These are phyloP conservation scores for Phyllopteryx taeniolatus DNA, from an alignment of 2,113 vertebrate genomes.

Conservation along the genomic window DNA sequence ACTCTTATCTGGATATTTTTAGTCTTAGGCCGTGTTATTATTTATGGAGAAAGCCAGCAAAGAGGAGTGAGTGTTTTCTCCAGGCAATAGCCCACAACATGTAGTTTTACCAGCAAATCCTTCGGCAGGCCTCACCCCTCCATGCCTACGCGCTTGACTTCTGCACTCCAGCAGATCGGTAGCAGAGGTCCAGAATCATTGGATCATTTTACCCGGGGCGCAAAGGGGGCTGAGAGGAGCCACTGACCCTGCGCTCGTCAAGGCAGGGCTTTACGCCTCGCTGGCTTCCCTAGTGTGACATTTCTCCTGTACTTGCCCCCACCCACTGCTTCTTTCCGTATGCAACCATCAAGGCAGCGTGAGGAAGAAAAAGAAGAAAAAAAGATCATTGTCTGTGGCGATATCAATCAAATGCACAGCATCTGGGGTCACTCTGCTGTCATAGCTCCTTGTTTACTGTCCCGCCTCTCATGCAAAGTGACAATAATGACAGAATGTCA, in stretches of 20 bases:
- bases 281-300: constrained; percentile 75
- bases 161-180: constrained; percentile 68
- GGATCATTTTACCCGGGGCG: constrained; percentile 81
- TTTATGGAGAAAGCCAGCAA: constrained; percentile 30
- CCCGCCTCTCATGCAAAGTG: constrained; percentile 69
- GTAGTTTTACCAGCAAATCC: constrained; percentile 49
- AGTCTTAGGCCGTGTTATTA: background rate
- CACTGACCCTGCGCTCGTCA: constrained; percentile 67
- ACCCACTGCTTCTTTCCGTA: constrained; percentile 55
- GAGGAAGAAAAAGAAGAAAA: constrained; percentile 19
- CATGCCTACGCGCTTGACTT: constrained; percentile 64
- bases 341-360: constrained; percentile 54
- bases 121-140: constrained; percentile 46
- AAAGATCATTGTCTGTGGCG: constrained; percentile 73
- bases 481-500: constrained; percentile 72
- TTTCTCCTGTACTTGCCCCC: constrained; percentile 69
- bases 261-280: constrained; percentile 70
- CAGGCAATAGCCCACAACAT: constrained; percentile 28
- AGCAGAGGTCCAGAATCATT: constrained; percentile 79
- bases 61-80: constrained; percentile 25
- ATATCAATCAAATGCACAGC: constrained; percentile 78
- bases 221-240: constrained; percentile 73
- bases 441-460: constrained; percentile 55
- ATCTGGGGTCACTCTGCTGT: constrained; percentile 76
- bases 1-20: background rate